Conservation (phyloP, 2,113 vertebrate genomes). For the Puntigrus tetrazona region DNA sequence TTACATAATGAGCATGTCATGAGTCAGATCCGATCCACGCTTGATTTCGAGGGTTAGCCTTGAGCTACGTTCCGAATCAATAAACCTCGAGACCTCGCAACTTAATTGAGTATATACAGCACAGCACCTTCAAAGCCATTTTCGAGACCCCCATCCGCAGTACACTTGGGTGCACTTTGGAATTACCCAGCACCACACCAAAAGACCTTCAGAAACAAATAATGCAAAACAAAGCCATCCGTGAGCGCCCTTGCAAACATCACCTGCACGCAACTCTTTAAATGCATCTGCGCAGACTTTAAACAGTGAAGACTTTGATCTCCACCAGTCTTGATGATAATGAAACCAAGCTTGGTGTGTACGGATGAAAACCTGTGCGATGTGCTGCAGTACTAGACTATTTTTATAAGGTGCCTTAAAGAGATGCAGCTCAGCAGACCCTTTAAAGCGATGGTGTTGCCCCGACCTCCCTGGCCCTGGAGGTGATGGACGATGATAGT, state of each 20-base stretch:
- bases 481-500: slow-evolving; percentile 73
- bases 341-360: not conserved
- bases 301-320: slow-evolving; percentile 44
- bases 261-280: not conserved
- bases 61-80: not conserved
- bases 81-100: not conserved
- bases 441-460: slow-evolving; percentile 45
- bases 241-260: not conserved
- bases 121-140: slow-evolving; percentile 1
- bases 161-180: not conserved
- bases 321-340: not conserved
- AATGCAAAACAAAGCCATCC: slow-evolving; percentile 3
- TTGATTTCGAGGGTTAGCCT: not conserved
- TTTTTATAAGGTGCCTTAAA: slow-evolving; percentile 73
- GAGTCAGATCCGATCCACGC: not conserved
- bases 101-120: not conserved
- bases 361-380: not conserved
- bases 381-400: slow-evolving; percentile 54
- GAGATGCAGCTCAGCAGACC: slow-evolving; percentile 62
- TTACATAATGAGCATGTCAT: not conserved
- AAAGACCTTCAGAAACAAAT: slow-evolving; percentile 29
- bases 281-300: slow-evolving; percentile 18
- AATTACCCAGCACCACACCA: slow-evolving; percentile 14
- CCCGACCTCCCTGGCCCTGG: slow-evolving; percentile 73
- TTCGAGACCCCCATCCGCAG: not conserved